Evolutionary conservation across 2,888 invertebrate species (phyloP).

Genomic region (Noctua fimbriata): DNA sequence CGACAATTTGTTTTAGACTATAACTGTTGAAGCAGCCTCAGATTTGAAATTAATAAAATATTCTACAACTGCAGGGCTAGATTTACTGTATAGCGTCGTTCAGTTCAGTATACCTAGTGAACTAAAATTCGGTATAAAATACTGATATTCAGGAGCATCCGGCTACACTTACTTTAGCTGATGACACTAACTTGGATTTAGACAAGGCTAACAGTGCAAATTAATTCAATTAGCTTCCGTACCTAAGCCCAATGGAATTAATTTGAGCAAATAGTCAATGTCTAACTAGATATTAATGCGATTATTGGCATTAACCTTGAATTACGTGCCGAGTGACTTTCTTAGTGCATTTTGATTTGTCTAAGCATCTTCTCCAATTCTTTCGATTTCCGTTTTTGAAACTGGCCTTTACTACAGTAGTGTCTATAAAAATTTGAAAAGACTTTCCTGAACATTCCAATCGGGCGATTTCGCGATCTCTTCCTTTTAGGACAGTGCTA

Average conservation of each 20-base stretch:
- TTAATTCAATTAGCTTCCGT: slow-evolving; percentile 28
- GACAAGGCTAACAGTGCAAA: slow-evolving; percentile 17
- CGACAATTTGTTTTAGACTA: slow-evolving; percentile 9
- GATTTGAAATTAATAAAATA: neutral
- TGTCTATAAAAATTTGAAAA: neutral
- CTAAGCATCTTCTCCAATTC: neutral
- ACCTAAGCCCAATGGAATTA: slow-evolving; percentile 10
- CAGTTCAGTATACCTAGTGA: neutral
- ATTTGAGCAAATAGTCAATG: slow-evolving; percentile 5
- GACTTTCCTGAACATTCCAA: neutral
- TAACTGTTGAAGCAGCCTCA: neutral
- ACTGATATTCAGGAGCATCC: slow-evolving; percentile 11
- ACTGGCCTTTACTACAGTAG: neutral
- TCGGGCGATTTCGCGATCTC: no score
- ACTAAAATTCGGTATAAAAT: slow-evolving; percentile 10
- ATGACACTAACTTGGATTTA: slow-evolving; percentile 9
- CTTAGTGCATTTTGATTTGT: neutral
- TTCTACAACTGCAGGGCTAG: neutral
- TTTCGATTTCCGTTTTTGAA: neutral
- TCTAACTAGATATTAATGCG: neutral
- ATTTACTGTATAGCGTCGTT: neutral
- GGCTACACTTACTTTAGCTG: neutral
- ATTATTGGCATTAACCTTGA: neutral
- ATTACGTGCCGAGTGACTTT: neutral
- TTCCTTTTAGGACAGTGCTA: neutral